phyloP scores from a whole-genome alignment of 2,797 vertebrate species.

The Florisuga fusca region DNA sequence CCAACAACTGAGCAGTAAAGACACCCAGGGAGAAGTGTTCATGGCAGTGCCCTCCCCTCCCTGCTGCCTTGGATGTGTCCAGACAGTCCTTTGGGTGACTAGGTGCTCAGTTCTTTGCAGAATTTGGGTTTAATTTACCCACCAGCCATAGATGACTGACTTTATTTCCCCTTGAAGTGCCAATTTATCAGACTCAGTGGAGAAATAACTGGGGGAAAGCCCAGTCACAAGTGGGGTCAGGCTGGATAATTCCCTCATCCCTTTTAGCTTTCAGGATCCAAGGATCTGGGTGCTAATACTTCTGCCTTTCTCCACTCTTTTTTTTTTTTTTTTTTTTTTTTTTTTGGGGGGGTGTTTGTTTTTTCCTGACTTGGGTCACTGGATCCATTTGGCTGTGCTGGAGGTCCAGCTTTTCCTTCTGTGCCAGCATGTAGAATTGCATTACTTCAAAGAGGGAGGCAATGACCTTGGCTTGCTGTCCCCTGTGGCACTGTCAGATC shows the following conservation, averaged over 20 bases:
- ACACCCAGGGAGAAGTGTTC: not conserved
- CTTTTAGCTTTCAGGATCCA: not conserved
- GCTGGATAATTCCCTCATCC: not conserved
- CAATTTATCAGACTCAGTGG: not conserved
- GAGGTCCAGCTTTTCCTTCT: not conserved
- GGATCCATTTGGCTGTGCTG: not conserved
- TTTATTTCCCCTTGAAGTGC: not conserved
- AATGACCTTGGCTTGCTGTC: slow-evolving; percentile 40
- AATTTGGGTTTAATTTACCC: not conserved
- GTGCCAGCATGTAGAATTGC: not conserved
- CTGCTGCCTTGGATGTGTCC: not conserved
- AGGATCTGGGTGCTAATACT: not conserved
- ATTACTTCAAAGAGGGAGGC: not conserved
- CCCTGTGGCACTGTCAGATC: slow-evolving; percentile 21
- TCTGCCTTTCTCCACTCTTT: not conserved
- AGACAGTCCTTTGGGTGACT: not conserved
- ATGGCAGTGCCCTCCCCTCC: not conserved
- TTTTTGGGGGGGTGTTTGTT: not conserved
- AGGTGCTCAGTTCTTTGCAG: not conserved
- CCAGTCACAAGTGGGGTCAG: not conserved
- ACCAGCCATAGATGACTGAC: not conserved
- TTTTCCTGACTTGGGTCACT: not conserved
- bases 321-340: no score
- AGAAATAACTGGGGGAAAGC: not conserved
- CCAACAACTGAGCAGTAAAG: not conserved